These are phyloP conservation scores for Melanaphis sacchari DNA, from an alignment of 1,140 invertebrate genomes.

Conservation along the genomic window DNA sequence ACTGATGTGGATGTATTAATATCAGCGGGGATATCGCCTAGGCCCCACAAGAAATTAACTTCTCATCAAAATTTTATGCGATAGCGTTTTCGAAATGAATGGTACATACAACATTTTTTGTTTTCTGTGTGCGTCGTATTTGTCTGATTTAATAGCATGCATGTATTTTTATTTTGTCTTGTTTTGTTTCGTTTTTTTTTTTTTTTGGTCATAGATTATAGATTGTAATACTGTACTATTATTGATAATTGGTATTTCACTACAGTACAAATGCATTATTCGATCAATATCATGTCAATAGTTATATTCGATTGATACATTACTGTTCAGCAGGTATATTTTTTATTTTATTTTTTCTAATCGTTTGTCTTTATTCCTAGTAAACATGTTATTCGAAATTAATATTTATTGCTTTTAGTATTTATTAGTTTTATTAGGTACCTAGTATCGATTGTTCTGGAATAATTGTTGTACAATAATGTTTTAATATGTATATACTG, in stretches of 20 bases:
- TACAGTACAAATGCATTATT: not conserved
- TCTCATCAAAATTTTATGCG: constrained; percentile 58
- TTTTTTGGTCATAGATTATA: not conserved
- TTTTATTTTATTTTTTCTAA: not conserved
- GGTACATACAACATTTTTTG: not conserved
- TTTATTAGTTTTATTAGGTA: too few relatives aligned
- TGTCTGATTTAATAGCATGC: not conserved
- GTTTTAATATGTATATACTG: not conserved
- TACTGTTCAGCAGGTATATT: not conserved
- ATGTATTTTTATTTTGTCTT: not conserved
- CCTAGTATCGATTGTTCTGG: too few relatives aligned
- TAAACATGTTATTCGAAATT: too few relatives aligned
- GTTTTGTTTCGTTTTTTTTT: not conserved
- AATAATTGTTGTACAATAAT: too few relatives aligned
- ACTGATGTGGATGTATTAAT: constrained; percentile 18
- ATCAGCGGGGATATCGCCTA: constrained; percentile 53
- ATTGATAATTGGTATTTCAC: not conserved
- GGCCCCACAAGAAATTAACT: constrained; percentile 58
- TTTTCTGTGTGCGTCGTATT: not conserved
- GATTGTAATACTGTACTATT: not conserved
- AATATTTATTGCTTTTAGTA: too few relatives aligned
- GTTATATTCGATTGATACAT: not conserved
- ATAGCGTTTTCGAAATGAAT: constrained; percentile 6
- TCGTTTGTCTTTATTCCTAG: too few relatives aligned
- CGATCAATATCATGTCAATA: not conserved